These are phyloP conservation scores for Steatornis caripensis DNA, from an alignment of 2,113 vertebrate genomes.

Conservation along the genomic window DNA sequence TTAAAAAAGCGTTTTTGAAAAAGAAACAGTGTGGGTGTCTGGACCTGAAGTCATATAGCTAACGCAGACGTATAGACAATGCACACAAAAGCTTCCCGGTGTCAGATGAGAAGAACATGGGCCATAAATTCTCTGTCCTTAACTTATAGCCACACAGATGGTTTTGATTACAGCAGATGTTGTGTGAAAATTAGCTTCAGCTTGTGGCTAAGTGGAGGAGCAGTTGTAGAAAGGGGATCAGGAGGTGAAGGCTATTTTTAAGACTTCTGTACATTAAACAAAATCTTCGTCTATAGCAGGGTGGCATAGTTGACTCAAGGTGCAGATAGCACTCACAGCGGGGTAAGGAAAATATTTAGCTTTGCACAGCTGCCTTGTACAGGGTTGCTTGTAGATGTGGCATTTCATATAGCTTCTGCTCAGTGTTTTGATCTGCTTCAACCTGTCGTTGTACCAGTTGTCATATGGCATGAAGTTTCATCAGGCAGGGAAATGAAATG, in stretches of 20 bases:
- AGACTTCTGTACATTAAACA: not conserved
- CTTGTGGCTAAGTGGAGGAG: slow-evolving; percentile 35
- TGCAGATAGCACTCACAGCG: not conserved
- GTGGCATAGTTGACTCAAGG: not conserved
- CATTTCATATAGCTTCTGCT: not conserved
- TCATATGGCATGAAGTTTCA: not conserved
- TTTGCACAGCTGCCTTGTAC: not conserved
- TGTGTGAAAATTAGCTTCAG: slow-evolving; percentile 78
- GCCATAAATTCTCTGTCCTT: slow-evolving; percentile 43
- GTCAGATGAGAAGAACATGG: slow-evolving; percentile 24
- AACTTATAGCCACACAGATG: slow-evolving; percentile 63
- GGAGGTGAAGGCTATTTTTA: slow-evolving; percentile 43
- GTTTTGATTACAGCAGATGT: slow-evolving; percentile 73
- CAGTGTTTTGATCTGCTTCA: not conserved
- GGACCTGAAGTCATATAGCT: not conserved
- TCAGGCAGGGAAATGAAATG: not conserved
- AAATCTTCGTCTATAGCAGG: slow-evolving; percentile 2
- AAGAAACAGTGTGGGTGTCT: not conserved
- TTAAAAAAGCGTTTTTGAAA: not conserved
- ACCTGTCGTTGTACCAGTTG: not conserved
- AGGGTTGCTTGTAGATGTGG: not conserved
- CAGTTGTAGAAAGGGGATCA: not conserved
- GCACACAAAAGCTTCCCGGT: not conserved
- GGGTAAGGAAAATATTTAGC: not conserved
- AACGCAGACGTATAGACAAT: not conserved